A percentile compares a stretch with the other conserved stretches of the same genome.
Evolutionary conservation across 35 echinoderm and acorn worm species (phyloP).

Genomic region (Heliocidaris erythrogramma): DNA sequence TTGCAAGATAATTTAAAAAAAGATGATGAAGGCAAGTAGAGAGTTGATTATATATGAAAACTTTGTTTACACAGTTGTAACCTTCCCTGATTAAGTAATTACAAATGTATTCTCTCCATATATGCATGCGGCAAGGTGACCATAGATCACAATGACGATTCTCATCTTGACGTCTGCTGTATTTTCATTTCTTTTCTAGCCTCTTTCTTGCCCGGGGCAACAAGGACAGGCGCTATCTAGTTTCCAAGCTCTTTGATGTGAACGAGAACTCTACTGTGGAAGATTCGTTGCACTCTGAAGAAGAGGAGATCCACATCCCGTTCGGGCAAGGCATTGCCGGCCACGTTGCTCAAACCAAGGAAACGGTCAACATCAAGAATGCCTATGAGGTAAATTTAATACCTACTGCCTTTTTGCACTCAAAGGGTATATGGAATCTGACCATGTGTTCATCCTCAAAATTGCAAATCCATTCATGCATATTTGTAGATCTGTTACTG

Average conservation of each 20-base stretch:
- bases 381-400: constrained; percentile 97
- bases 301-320: constrained; percentile 86
- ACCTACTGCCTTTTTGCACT: not conserved
- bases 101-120: no score
- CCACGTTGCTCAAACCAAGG: constrained; percentile 90
- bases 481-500: no score
- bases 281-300: constrained; percentile 79
- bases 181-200: constrained; percentile 55
- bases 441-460: no score
- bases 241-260: constrained; percentile 96
- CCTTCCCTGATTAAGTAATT: no score
- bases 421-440: no score
- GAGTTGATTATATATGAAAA: no score
- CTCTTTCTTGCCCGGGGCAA: constrained; percentile 84
- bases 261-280: constrained; percentile 95
- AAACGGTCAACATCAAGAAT: constrained; percentile 99
- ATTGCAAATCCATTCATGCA: no score
- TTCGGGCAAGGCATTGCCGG: constrained; percentile 96
- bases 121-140: no score
- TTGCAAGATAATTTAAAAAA: no score
- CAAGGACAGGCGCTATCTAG: constrained; percentile 79
- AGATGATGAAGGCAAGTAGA: no score
- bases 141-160: not conserved
- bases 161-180: not conserved
- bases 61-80: no score